Percentiles rank a stretch among this genome's conserved stretches.
Evolutionary conservation across 2,888 invertebrate genomes (phyloP).

Genomic region (Nowickia ferox): DNA sequence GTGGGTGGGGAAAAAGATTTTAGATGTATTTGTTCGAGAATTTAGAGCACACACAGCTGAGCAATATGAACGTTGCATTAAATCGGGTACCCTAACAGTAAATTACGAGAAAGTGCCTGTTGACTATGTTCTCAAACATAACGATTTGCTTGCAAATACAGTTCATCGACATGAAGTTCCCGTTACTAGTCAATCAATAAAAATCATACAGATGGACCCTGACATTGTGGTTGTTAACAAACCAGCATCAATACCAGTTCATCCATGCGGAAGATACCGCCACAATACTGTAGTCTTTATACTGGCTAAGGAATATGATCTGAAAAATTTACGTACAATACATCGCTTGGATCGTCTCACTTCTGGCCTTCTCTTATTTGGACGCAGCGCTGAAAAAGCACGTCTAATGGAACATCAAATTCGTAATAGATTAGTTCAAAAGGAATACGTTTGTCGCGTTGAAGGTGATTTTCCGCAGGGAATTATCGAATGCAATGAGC

Average conservation of each 20-base stretch:
- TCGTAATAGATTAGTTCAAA: conserved; percentile 94
- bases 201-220: conserved; percentile 98
- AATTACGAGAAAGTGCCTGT: conserved; percentile 96
- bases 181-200: conserved; percentile 97
- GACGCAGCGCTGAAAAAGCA: conserved; percentile 96
- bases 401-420: conserved; percentile 98
- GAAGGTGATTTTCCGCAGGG: conserved; percentile 96
- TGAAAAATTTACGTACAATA: conserved; percentile 96
- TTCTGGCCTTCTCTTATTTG: conserved; percentile 95
- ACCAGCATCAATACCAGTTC: conserved; percentile 99
- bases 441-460: conserved; percentile 97
- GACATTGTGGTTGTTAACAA: conserved; percentile 99
- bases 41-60: conserved; percentile 97
- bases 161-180: conserved; percentile 99
- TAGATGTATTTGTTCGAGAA: conserved; percentile 96
- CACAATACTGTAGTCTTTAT: conserved; percentile 99
- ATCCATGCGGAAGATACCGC: conserved; percentile 98
- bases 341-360: conserved; percentile 98
- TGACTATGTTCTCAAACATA: conserved; percentile 95
- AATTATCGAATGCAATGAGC: conserved; percentile 92
- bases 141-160: conserved; percentile 95
- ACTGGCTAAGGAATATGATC: conserved; percentile 96
- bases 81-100: conserved; percentile 95
- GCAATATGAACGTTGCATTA: conserved; percentile 95
- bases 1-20: conserved; percentile 96